Evolutionary conservation across 2,888 invertebrate genomes (phyloP).

Genomic region (Brassicogethes aeneus): DNA sequence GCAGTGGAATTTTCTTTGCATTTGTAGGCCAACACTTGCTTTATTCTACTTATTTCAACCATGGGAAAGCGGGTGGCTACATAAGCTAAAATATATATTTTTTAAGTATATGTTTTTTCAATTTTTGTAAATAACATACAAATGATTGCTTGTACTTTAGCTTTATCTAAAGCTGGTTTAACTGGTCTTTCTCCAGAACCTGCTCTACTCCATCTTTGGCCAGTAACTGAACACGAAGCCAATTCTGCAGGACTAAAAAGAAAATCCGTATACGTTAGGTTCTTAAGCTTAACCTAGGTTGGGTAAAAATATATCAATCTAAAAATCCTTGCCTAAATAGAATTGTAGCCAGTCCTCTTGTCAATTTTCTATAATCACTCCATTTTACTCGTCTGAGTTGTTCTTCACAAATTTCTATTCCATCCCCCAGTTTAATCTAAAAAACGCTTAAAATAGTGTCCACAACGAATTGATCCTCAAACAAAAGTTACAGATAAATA

Average conservation of each 20-base stretch:
- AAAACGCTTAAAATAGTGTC: too few species aligned
- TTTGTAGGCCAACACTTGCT: conserved; percentile 68
- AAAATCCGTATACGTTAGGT: background rate
- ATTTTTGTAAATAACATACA: conserved; percentile 38
- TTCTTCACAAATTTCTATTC: conserved; percentile 64
- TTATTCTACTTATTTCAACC: conserved; percentile 65
- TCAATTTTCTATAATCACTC: conserved; percentile 66
- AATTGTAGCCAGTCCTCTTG: conserved; percentile 64
- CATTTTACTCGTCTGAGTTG: conserved; percentile 62
- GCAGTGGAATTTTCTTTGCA: conserved; percentile 72
- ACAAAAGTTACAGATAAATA: too few species aligned
- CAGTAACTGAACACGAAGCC: conserved; percentile 66
- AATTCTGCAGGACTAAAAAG: conserved; percentile 55
- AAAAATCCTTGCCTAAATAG: conserved; percentile 41
- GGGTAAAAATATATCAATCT: too few species aligned
- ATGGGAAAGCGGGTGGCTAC: conserved; percentile 65
- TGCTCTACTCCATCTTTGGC: conserved; percentile 67
- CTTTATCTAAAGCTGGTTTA: conserved; percentile 62
- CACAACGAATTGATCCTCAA: too few species aligned
- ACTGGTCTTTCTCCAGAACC: conserved; percentile 65
- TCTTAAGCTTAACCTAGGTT: too few species aligned
- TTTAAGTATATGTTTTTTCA: background rate
- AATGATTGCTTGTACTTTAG: conserved; percentile 67
- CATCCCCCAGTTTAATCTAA: conserved; percentile 64
- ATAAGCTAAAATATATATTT: conserved; percentile 44